Conservation (phyloP, 1,140 invertebrate genomes). For the Bombyx mori region ASM3026992v2 NC_085109.1:5672001-5672500, state of each 20-base stretch:
- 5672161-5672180: background rate
- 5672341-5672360: no score
- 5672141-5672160: conserved; percentile 4
- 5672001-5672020: conserved; percentile 1
- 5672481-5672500: conserved; percentile 1
- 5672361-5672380: background rate
- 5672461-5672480: background rate
- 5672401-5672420: conserved; percentile 4
- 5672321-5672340: background rate
- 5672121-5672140: background rate
- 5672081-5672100: conserved; percentile 3
- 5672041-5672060: background rate
- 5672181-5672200: conserved; percentile 1
- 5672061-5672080: conserved; percentile 6
- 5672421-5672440: background rate
- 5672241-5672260: background rate
- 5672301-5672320: conserved; percentile 1
- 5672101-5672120: background rate
- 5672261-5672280: background rate
- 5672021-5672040: background rate
- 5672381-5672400: background rate
- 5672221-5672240: background rate
- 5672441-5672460: background rate
- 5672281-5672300: conserved; percentile 6
- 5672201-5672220: conserved; percentile 2